phyloP scores from a whole-genome alignment of 2,797 vertebrate genomes.

The Thamnophis elegans region DNA sequence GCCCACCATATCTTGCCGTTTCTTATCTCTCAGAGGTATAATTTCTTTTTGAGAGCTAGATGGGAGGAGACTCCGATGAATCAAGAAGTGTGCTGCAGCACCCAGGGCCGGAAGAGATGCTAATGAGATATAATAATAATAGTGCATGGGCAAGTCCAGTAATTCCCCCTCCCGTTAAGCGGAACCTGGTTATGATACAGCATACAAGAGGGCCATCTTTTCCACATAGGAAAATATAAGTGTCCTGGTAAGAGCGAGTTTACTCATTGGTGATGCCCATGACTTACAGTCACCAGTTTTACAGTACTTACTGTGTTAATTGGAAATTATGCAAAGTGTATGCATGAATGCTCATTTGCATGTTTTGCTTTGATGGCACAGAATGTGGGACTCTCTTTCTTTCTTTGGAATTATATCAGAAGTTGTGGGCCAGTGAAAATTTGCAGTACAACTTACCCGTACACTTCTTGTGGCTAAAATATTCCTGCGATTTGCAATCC shows the following conservation, averaged over 20 bases:
- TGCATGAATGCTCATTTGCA: not conserved
- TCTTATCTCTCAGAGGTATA: not conserved
- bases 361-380: not conserved
- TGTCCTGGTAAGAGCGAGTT: not conserved
- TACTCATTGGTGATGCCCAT: not conserved
- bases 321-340: not conserved
- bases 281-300: not conserved
- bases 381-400: no score
- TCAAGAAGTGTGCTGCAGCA: not conserved
- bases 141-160: not conserved
- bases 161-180: conserved; percentile 1
- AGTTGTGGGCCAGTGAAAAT: not conserved
- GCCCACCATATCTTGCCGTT: not conserved
- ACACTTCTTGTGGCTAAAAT: not conserved
- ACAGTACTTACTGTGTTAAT: not conserved
- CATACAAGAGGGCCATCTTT: not conserved
- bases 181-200: not conserved
- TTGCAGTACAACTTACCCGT: not conserved
- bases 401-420: not conserved
- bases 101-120: not conserved
- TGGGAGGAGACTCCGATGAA: not conserved
- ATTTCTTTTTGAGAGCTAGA: not conserved
- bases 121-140: not conserved
- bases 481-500: not conserved
- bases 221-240: conserved; percentile 5